Evolutionary conservation across 2,797 vertebrate species (phyloP), one percentile per base, ranked within the genome.

Genomic region (Percopsis omiscomaycus): DNA sequence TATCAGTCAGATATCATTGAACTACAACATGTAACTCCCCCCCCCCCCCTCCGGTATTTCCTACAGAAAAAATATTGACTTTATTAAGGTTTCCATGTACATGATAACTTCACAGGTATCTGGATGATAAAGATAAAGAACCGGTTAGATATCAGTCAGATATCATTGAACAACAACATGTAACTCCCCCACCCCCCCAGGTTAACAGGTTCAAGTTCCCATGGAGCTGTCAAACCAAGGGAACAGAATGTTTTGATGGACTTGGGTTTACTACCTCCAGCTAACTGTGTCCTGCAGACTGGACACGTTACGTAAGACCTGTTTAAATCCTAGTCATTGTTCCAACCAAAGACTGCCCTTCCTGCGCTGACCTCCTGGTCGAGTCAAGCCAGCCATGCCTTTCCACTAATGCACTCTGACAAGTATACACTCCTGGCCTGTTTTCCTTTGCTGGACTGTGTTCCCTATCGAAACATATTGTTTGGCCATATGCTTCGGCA

Each of bases 301-400:
- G 66, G 53, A 66, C 55, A 29, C 0, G 51, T 91, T 88, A 80
- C 30, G 59, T 77, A 89, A 88, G 71, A 47, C 55, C 64, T 85
- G 84, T 90, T 89, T 88, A 86, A 82, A 83, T 73, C 88, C 83
- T 71, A 74, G 80, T 86, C 75, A 89, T 92, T 92, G 90, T 92
- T 91, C 79, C 67, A 78, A 79, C 5, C 57, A 66, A 37, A 67
- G 45, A 68, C 75, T 74, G 85, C 84, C 83, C 84, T 91, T 91
- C 90, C 91, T 90, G 89, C 50, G 2, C 73, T 63, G 75, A 84
- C 70, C 77, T 72, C 71, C 71, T 30, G 69, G 42, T 60, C 49
- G 57, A 79, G 74, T 79, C 58, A 65, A 29, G 76, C 4, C 74
- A 61, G 71, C 68, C 61, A 37, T 46, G 50, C 58, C 29, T 76